These are phyloP conservation scores for Triplophysa siluroides DNA, from an alignment of 2,113 vertebrate genomes.

Conservation along the genomic window DNA sequence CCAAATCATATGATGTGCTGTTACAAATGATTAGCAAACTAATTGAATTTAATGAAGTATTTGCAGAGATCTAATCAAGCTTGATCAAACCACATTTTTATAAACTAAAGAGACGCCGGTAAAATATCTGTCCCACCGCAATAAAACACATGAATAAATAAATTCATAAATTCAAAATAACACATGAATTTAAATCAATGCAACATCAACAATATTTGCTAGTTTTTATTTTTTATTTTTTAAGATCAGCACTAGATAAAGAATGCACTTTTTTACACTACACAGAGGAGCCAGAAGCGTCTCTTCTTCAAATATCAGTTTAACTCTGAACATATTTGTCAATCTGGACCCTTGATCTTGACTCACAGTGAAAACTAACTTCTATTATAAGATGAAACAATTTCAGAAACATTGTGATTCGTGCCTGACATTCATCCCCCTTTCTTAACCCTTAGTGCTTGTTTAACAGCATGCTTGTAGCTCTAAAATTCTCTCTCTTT, in stretches of 20 bases:
- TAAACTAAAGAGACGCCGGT: no score
- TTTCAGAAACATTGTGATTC: slow-evolving; percentile 27
- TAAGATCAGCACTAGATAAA: not conserved
- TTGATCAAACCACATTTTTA: no score
- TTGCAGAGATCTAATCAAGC: no score
- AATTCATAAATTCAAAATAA: no score
- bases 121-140: no score
- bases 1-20: no score
- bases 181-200: no score
- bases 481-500: slow-evolving; percentile 48
- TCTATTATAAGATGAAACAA: slow-evolving; percentile 32
- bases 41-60: no score
- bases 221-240: not conserved
- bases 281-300: not conserved
- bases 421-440: not conserved
- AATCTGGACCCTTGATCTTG: slow-evolving; percentile 41
- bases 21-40: no score
- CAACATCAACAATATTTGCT: no score
- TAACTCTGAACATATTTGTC: slow-evolving; percentile 9
- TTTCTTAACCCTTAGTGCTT: not conserved
- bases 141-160: no score
- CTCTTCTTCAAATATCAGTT: slow-evolving; percentile 20
- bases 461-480: slow-evolving; percentile 48
- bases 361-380: slow-evolving; percentile 22
- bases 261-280: not conserved